These are phyloP conservation scores for Sinopyrophorus schimmeli DNA, from an alignment of 2,888 invertebrate genomes.

Conservation along the genomic window DNA sequence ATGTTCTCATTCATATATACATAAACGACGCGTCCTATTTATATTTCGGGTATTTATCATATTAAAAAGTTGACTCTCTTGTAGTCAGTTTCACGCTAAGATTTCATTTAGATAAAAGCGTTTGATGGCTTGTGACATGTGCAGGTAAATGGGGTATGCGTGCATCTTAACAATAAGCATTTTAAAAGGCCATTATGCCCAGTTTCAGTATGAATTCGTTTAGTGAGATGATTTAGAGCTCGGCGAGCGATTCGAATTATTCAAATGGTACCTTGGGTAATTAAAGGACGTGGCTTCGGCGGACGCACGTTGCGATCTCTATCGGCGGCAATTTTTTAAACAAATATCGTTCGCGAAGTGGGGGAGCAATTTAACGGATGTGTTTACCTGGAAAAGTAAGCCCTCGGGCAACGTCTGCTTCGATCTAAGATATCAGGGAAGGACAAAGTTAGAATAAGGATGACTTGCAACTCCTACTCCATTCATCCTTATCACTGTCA, in stretches of 20 bases:
- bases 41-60: conserved; percentile 52
- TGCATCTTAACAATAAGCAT: conserved; percentile 49
- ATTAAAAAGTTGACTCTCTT: conserved; percentile 44
- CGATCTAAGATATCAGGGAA: conserved; percentile 28
- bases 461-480: conserved; percentile 52
- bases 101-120: conserved; percentile 52
- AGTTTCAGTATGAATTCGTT: conserved; percentile 23
- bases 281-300: conserved; percentile 3
- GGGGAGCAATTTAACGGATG: too few relatives aligned
- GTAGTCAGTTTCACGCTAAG: conserved; percentile 45
- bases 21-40: conserved; percentile 42
- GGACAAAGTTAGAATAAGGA: conserved; percentile 36
- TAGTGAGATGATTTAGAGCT: conserved; percentile 22
- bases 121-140: conserved; percentile 49
- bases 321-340: not conserved
- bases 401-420: conserved; percentile 29
- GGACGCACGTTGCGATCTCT: not conserved
- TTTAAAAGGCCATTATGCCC: conserved; percentile 42
- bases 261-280: too few relatives aligned
- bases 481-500: conserved; percentile 66
- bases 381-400: conserved; percentile 23
- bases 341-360: conserved; percentile 8
- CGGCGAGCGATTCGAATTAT: too few relatives aligned
- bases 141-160: conserved; percentile 48
- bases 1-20: conserved; percentile 48